A percentile compares a stretch with the other conserved stretches of the same genome.
These are phyloP conservation scores for Plodia interpunctella DNA, from an alignment of 1,140 invertebrate species.

Conservation along the genomic window DNA sequence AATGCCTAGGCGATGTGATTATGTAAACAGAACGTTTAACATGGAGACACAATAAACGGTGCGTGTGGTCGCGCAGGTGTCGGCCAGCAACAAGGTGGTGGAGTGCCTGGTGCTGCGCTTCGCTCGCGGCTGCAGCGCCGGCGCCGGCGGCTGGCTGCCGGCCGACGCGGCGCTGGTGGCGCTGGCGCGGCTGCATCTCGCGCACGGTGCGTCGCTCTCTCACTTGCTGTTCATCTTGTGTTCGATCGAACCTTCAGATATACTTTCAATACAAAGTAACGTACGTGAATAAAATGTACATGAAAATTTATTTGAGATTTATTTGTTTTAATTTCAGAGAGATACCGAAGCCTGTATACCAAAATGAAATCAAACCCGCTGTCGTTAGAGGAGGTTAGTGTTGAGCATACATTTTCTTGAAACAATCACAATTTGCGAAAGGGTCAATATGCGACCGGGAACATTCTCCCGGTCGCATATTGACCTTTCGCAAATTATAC, in stretches of 20 bases:
- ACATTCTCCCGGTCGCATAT: too few relatives aligned
- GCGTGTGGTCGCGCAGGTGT: slow-evolving; percentile 83
- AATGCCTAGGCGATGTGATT: too few relatives aligned
- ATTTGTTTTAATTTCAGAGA: slow-evolving; percentile 76
- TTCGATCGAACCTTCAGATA: too few relatives aligned
- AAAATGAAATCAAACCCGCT: slow-evolving; percentile 86
- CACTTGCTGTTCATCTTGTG: neutral
- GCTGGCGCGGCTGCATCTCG: slow-evolving; percentile 83
- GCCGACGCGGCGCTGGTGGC: slow-evolving; percentile 83
- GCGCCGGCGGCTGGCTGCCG: too few relatives aligned
- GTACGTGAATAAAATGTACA: too few relatives aligned
- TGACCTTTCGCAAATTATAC: too few relatives aligned
- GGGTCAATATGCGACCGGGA: too few relatives aligned
- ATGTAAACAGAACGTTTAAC: too few relatives aligned
- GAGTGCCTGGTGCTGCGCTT: slow-evolving; percentile 84
- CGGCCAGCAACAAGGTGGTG: slow-evolving; percentile 85
- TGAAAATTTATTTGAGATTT: neutral
- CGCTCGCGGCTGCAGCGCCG: slow-evolving; percentile 80
- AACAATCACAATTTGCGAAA: too few relatives aligned
- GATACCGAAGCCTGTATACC: slow-evolving; percentile 83
- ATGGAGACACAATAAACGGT: too few relatives aligned
- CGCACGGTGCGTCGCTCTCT: slow-evolving; percentile 79
- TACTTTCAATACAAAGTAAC: too few relatives aligned
- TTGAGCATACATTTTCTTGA: too few relatives aligned
- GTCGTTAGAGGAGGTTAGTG: slow-evolving; percentile 84